Evolutionary conservation across 2,113 vertebrate species (phyloP).

Genomic region (Pygoscelis adeliae): DNA sequence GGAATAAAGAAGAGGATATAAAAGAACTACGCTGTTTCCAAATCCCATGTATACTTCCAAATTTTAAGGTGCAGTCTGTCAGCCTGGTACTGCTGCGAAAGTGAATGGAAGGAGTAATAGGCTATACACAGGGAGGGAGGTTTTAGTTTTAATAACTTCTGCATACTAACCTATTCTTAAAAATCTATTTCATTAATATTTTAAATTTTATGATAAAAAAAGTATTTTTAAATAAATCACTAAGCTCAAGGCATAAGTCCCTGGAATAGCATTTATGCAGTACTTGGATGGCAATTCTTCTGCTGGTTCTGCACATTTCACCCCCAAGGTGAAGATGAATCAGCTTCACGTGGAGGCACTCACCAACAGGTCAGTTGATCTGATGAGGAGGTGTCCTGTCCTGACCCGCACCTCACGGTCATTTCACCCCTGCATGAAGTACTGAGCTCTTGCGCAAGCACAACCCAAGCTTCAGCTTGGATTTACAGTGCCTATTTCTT

Average conservation of each 20-base stretch:
- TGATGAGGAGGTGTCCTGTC: neutral
- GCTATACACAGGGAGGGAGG: neutral
- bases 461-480: neutral
- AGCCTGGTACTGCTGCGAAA: neutral
- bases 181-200: neutral
- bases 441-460: neutral
- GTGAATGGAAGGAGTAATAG: neutral
- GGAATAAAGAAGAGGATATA: neutral
- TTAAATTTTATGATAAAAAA: neutral
- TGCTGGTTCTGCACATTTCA: neutral
- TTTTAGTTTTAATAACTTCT: neutral
- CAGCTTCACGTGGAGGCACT: neutral
- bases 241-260: neutral
- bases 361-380: neutral
- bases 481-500: neutral
- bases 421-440: neutral
- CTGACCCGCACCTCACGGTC: rapidly evolving
- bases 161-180: neutral
- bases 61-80: neutral
- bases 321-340: neutral
- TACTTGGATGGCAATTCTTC: neutral
- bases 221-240: neutral
- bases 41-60: neutral
- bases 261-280: neutral
- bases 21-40: neutral